Evolutionary conservation across 2,113 vertebrate species (phyloP).

Genomic region (Haliaeetus leucogaster): DNA sequence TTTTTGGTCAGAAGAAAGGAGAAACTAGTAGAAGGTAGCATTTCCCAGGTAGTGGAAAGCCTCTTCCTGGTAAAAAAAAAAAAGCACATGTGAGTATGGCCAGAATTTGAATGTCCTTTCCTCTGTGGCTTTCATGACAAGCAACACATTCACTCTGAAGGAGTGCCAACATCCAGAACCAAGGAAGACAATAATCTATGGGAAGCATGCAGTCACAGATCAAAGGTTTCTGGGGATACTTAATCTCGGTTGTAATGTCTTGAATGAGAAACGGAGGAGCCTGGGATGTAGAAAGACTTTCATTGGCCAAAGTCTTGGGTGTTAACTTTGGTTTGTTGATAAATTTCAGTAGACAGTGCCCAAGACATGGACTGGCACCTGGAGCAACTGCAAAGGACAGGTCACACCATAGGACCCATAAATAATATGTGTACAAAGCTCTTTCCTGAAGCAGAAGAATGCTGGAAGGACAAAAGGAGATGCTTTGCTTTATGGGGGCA

Average conservation of each 20-base stretch:
- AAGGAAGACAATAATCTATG: background rate
- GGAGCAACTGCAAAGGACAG: background rate
- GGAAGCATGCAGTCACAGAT: background rate
- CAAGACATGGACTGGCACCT: background rate
- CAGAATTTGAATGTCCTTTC: background rate
- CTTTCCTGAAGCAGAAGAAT: background rate
- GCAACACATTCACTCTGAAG: background rate
- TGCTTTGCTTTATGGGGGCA: background rate
- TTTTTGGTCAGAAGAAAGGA: background rate
- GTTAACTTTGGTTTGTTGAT: background rate
- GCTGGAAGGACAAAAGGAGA: background rate
- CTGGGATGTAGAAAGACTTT: background rate
- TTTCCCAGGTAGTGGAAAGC: background rate
- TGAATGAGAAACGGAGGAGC: background rate
- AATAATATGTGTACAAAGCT: background rate
- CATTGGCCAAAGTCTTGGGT: background rate
- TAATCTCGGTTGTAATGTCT: background rate
- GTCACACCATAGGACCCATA: rapidly evolving
- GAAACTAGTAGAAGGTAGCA: background rate
- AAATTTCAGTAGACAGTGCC: background rate
- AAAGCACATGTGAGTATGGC: rapidly evolving
- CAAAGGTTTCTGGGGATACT: background rate
- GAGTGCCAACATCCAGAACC: background rate
- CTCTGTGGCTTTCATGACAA: background rate
- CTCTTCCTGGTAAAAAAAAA: background rate